phyloP scores from a whole-genome alignment of 2,888 invertebrate genomes.

The Diaprepes abbreviatus region DNA sequence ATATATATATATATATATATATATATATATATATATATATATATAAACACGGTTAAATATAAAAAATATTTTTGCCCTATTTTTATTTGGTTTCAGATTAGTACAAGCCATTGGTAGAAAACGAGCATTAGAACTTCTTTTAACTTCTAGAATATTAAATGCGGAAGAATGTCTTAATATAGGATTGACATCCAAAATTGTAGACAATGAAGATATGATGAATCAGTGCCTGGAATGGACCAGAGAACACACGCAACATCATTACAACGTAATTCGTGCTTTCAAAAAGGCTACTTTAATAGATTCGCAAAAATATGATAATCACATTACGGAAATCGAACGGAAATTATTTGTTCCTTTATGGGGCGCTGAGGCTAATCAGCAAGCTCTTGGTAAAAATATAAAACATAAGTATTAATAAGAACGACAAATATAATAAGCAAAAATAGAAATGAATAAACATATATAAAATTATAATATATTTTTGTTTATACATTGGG shows the following conservation, averaged over 20 bases:
- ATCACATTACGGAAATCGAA: conserved; percentile 54
- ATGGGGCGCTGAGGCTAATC: conserved; percentile 60
- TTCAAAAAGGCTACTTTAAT: conserved; percentile 53
- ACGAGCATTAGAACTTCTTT: conserved; percentile 59
- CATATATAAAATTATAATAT: too few relatives aligned
- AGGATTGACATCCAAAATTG: conserved; percentile 57
- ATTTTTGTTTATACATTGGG: too few relatives aligned
- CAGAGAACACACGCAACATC: conserved; percentile 54
- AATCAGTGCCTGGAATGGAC: conserved; percentile 57
- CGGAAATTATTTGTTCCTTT: conserved; percentile 55
- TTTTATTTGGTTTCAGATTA: conserved; percentile 53
- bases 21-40: too few relatives aligned
- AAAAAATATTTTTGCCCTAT: too few relatives aligned
- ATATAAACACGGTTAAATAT: too few relatives aligned
- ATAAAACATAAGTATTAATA: conserved; percentile 58
- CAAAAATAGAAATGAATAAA: too few relatives aligned
- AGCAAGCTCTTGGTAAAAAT: conserved; percentile 55
- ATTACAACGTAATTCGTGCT: conserved; percentile 55
- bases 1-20: too few relatives aligned
- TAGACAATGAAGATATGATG: conserved; percentile 52
- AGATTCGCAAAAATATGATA: conserved; percentile 42
- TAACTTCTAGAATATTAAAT: conserved; percentile 57
- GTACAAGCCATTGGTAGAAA: conserved; percentile 57
- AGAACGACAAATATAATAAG: too few relatives aligned
- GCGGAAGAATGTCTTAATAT: conserved; percentile 59